Base-by-base conservation (phyloP, 1,140 invertebrate genomes). In the Andrena cerasifolii region DNA sequence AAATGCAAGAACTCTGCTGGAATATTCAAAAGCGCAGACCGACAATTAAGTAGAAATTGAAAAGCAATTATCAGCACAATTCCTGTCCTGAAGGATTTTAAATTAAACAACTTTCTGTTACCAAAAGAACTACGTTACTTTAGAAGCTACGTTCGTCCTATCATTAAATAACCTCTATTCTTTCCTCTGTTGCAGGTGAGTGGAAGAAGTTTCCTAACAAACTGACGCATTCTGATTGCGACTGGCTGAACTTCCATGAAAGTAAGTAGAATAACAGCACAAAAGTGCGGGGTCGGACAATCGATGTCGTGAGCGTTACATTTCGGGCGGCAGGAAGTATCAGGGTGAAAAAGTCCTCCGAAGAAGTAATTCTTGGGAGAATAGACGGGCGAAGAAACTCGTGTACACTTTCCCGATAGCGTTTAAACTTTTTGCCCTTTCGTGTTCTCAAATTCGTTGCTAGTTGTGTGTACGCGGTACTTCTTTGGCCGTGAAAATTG, bases 171-270 rank as follows among this genome's bases (percentile, higher is more conserved):
- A 40, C 6, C 12, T n/a, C 43, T 24, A 21, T 51, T 58, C 31
- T 49, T 14, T 45, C 28, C 59, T 71, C 18, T 76, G 68, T 85
- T 85, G 26, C 78, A 85, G 78, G 83, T 85, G 58, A 47, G 82
- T 80, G 21, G 16, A 3, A 1, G 47, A 40, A n/a, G n/a, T 54
- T 78, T 14, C 75, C 26, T 18, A 51, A 18, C 31, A 28, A 56
- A 49, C 7, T 63, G 63, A 73, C 56, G 62, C 80, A 72, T 65
- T 68, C 28, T 43, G 26, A 43, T 73, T 73, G 40, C 62, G 36
- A 72, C 21, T 72, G 61, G 73, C 6, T 16, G 24, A 54, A 14
- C 16, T 65, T 28, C 0, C 12, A 4, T 33, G 21, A 16, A 70
- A 77, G 31, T 83, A 72, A 80, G 56, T 84, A 40, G 33, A 8